A percentile compares a stretch with the other conserved stretches of the same genome.
Conservation (phyloP, 2,797 vertebrate genomes). For the Liparis tanakae region DNA sequence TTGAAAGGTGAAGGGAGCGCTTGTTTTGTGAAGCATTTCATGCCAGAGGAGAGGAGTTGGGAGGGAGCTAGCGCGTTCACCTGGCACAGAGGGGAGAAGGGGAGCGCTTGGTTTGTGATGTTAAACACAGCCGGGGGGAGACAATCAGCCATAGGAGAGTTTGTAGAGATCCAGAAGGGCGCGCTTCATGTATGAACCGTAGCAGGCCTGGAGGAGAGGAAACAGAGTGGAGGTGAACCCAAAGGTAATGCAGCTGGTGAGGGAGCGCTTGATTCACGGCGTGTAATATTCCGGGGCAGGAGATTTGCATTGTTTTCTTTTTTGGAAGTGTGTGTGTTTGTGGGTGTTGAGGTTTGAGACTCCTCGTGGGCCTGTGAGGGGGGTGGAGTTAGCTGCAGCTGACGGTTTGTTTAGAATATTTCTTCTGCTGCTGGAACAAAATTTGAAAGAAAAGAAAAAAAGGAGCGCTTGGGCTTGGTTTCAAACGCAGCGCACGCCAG, state of each 20-base stretch:
- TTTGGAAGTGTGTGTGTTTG: too few relatives aligned
- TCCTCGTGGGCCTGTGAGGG: too few relatives aligned
- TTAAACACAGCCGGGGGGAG: neutral
- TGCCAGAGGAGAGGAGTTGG: too few relatives aligned
- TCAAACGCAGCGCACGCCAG: neutral
- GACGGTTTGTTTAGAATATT: neutral
- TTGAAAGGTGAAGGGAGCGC: neutral
- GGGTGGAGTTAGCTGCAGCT: neutral
- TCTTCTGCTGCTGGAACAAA: neutral
- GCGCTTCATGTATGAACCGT: neutral
- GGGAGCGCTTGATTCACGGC: slow-evolving; percentile 29
- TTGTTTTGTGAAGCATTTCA: slow-evolving; percentile 14
- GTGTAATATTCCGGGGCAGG: neutral
- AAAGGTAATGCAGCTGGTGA: neutral
- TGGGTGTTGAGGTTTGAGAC: too few relatives aligned
- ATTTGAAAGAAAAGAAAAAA: neutral
- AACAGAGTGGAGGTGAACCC: neutral
- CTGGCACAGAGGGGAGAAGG: neutral
- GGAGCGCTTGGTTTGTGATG: neutral
- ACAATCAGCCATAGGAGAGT: neutral
- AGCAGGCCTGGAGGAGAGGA: neutral
- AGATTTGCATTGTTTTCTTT: neutral
- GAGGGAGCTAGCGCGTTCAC: neutral
- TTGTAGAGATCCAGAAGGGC: neutral
- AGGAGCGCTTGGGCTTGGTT: slow-evolving; percentile 29